phyloP scores from a whole-genome alignment of 2,113 vertebrate species.

The Pollimyrus isidori region DNA sequence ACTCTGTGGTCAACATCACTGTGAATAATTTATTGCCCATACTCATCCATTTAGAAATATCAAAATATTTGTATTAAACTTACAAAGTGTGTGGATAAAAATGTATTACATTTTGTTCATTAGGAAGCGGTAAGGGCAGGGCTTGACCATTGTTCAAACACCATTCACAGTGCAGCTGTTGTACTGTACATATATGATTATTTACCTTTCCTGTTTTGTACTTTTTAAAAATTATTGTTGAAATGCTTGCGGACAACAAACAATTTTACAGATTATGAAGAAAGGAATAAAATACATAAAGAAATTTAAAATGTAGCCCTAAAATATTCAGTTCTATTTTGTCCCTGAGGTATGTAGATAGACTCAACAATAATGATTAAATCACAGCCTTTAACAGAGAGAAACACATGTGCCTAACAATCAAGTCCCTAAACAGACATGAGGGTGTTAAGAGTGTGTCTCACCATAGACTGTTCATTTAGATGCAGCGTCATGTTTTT shows the following conservation, averaged over 20 bases:
- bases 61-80: neutral
- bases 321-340: neutral
- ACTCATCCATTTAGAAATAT: neutral
- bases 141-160: neutral
- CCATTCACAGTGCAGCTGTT: neutral
- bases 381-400: neutral
- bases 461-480: neutral
- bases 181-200: neutral
- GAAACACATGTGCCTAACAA: neutral
- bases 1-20: neutral
- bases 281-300: neutral
- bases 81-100: neutral
- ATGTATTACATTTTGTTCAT: neutral
- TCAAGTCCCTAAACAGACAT: neutral
- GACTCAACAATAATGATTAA: neutral
- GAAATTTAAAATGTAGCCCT: neutral
- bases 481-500: neutral
- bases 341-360: neutral
- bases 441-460: neutral
- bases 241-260: neutral
- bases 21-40: neutral
- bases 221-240: neutral
- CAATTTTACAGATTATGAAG: neutral
- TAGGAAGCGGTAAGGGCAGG: no score
- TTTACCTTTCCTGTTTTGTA: neutral